phyloP scores from a whole-genome alignment of 2,797 vertebrate genomes.

The Mareca penelope region DNA sequence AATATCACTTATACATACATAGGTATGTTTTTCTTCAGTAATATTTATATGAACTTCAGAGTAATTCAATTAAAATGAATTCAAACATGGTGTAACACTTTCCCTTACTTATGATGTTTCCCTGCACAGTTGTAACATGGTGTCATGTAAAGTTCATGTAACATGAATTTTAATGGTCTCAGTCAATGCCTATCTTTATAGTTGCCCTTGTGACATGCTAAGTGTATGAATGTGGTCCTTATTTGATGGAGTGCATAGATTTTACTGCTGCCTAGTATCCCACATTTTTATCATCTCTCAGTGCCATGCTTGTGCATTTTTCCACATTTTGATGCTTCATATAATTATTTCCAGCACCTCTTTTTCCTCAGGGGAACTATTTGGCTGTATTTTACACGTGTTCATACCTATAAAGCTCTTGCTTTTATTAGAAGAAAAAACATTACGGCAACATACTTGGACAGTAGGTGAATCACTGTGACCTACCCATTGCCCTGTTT shows the following conservation, averaged over 20 bases:
- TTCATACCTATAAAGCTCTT: slow-evolving; percentile 63
- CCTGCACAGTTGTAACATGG: not conserved
- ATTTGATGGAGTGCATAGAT: slow-evolving; percentile 29
- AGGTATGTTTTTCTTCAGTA: not conserved
- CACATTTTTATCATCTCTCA: slow-evolving; percentile 55
- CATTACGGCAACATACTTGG: slow-evolving; percentile 50
- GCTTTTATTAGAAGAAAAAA: slow-evolving; percentile 62
- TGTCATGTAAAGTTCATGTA: not conserved
- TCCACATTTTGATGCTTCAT: slow-evolving; percentile 22
- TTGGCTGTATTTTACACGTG: slow-evolving; percentile 35
- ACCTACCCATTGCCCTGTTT: slow-evolving; percentile 69
- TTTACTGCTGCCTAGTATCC: not conserved
- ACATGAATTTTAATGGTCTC: not conserved
- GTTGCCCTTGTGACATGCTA: not conserved
- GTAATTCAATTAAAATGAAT: not conserved
- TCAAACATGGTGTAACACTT: not conserved
- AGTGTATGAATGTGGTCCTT: not conserved
- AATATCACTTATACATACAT: not conserved
- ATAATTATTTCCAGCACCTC: slow-evolving; percentile 29
- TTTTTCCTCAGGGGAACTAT: slow-evolving; percentile 30
- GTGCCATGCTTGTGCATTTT: slow-evolving; percentile 36
- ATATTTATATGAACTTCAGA: not conserved
- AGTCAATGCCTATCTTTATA: not conserved
- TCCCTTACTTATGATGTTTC: not conserved
- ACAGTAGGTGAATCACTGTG: slow-evolving; percentile 73